Conservation (phyloP, 2,888 invertebrate species). For the Terebella lapidaria region DNA sequence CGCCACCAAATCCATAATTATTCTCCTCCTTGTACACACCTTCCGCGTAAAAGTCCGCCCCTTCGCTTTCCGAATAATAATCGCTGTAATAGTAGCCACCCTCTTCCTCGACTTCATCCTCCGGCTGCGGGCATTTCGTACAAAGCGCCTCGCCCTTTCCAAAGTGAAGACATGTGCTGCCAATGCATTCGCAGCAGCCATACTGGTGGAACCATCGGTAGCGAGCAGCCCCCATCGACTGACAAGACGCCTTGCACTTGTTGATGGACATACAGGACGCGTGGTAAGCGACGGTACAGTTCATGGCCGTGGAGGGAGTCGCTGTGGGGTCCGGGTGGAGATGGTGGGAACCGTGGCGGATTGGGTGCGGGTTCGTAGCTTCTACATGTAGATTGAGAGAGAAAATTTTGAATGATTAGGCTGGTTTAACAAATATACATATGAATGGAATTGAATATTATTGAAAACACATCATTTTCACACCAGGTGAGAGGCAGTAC, state of each 20-base stretch:
- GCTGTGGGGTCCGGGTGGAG: constrained; percentile 6
- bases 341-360: constrained; percentile 16
- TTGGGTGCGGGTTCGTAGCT: background rate
- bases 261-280: constrained; percentile 81
- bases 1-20: too few relatives aligned
- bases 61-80: background rate
- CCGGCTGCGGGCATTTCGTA: constrained; percentile 15
- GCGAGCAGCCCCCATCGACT: constrained; percentile 73
- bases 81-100: background rate
- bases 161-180: constrained; percentile 80
- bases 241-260: constrained; percentile 77
- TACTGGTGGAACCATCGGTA: constrained; percentile 86
- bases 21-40: constrained; percentile 14
- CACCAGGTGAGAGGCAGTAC: too few relatives aligned
- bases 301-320: constrained; percentile 56
- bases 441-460: too few relatives aligned
- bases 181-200: constrained; percentile 90
- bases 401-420: too few relatives aligned
- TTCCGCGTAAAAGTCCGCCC: constrained; percentile 10
- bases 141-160: constrained; percentile 57
- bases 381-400: too few relatives aligned
- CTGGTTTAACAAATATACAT: too few relatives aligned
- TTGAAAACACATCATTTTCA: too few relatives aligned
- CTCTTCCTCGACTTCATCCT: constrained; percentile 11
- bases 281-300: constrained; percentile 89